Conservation (phyloP, 1,140 invertebrate genomes). For the Globodera ellingtonae region DNA sequence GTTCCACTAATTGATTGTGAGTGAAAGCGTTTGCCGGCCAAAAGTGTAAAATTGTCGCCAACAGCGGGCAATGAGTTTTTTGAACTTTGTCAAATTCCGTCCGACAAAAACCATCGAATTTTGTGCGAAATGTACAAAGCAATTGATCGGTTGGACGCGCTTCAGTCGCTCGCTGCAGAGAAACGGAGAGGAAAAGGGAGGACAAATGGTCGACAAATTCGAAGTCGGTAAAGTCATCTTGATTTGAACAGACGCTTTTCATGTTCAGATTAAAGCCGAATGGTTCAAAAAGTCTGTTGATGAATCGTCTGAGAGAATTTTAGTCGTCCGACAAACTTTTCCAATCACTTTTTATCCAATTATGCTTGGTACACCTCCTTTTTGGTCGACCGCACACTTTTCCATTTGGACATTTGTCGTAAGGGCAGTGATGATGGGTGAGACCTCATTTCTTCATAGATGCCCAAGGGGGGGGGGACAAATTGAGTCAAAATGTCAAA, state of each 20-base stretch:
- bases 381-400: slow-evolving; percentile 18
- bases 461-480: too few relatives aligned
- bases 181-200: neutral
- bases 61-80: neutral
- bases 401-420: slow-evolving; percentile 11
- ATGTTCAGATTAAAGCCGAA: neutral
- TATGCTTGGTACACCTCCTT: slow-evolving; percentile 21
- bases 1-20: neutral
- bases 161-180: too few relatives aligned
- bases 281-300: neutral
- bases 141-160: slow-evolving; percentile 22
- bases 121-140: slow-evolving; percentile 38
- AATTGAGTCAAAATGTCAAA: too few relatives aligned
- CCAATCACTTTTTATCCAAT: slow-evolving; percentile 13
- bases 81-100: neutral
- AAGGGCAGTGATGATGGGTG: too few relatives aligned
- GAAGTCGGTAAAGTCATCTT: neutral
- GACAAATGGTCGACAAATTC: neutral
- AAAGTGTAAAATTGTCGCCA: neutral
- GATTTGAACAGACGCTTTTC: neutral
- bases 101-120: slow-evolving; percentile 3
- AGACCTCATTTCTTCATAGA: too few relatives aligned
- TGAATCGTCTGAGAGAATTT: neutral
- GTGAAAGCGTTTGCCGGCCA: neutral
- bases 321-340: neutral